Evolutionary conservation across 2,888 invertebrate genomes (phyloP).

Genomic region (Lucinisca nassula): DNA sequence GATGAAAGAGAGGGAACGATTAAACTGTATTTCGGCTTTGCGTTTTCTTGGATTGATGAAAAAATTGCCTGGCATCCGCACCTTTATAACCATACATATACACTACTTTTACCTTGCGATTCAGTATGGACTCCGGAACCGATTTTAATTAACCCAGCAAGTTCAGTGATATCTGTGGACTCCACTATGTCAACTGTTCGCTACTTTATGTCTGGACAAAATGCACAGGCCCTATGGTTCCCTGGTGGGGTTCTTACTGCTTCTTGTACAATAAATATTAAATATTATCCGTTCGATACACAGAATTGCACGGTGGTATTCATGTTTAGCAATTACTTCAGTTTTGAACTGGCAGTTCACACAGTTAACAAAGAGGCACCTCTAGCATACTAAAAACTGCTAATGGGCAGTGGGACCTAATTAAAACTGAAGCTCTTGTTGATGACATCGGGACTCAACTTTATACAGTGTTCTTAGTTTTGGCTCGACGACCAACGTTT

Average conservation of each 20-base stretch:
- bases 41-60: background rate
- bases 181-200: no score
- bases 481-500: background rate
- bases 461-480: background rate
- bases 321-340: background rate
- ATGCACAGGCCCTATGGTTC: background rate
- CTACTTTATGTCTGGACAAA: no score
- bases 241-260: background rate
- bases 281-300: background rate
- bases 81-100: background rate
- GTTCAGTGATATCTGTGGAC: no score
- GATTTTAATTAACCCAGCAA: no score
- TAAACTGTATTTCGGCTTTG: background rate
- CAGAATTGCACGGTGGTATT: background rate
- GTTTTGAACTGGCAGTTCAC: background rate
- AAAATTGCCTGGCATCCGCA: background rate
- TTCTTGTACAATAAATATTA: background rate
- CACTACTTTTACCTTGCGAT: background rate
- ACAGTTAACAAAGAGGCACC: background rate
- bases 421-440: background rate
- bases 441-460: background rate
- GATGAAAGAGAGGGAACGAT: background rate
- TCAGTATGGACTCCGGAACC: background rate
- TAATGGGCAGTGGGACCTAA: background rate
- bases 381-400: background rate